Conservation (phyloP, 2,797 vertebrate species). For the Hydrolagus colliei region DNA sequence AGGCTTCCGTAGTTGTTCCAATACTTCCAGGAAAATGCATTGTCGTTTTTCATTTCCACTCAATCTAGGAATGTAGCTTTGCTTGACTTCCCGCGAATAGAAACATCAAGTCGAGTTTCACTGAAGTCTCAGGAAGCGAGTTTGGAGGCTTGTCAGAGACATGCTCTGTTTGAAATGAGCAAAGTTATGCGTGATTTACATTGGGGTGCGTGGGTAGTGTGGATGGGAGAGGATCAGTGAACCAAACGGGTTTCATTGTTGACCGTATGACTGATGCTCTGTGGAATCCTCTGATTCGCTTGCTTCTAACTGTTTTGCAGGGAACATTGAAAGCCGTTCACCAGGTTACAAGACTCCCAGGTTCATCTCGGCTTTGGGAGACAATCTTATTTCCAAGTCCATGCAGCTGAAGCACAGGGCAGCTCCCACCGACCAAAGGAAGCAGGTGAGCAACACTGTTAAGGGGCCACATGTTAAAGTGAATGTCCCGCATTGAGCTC, state of each 20-base stretch:
- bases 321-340: constrained; percentile 38
- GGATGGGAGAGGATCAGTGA: too few species aligned
- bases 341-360: constrained; percentile 37
- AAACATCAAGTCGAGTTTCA: background rate
- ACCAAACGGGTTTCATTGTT: too few species aligned
- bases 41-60: background rate
- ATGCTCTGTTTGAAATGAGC: background rate
- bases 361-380: background rate
- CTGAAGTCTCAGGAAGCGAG: background rate
- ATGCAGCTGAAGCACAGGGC: constrained; percentile 43
- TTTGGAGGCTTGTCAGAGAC: background rate
- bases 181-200: background rate
- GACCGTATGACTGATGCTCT: background rate
- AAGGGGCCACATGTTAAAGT: too few species aligned
- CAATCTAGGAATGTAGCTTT: background rate
- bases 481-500: too few species aligned
- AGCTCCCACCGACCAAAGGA: constrained; percentile 38
- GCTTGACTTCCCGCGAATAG: background rate
- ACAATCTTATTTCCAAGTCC: constrained; percentile 34
- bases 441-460: background rate
- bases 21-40: too few species aligned
- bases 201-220: too few species aligned
- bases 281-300: background rate
- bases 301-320: constrained; percentile 33
- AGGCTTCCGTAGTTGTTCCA: too few species aligned